Evolutionary conservation across 2,888 invertebrate genomes (phyloP).

Genomic region (Drosophila koepferae): DNA sequence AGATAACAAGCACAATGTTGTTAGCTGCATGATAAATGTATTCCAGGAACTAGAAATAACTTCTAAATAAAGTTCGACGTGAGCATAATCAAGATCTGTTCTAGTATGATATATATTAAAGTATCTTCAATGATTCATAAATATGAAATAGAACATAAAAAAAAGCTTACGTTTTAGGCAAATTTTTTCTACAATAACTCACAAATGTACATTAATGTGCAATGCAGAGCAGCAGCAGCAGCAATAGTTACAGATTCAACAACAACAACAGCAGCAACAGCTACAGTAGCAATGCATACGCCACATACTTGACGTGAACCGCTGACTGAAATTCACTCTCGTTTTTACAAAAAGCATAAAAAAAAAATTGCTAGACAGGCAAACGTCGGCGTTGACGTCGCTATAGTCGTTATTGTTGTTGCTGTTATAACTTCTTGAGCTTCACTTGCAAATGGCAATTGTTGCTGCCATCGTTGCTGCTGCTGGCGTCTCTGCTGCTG

Average conservation of each 20-base stretch:
- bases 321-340: constrained; percentile 76
- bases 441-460: constrained; percentile 57
- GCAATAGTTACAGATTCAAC: constrained; percentile 9
- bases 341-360: constrained; percentile 51
- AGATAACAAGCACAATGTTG: no score
- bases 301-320: constrained; percentile 25
- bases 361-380: constrained; percentile 60
- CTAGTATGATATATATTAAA: no score
- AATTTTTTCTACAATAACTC: no score
- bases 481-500: constrained; percentile 18
- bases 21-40: no score
- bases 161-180: no score
- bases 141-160: no score
- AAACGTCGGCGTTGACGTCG: constrained; percentile 37
- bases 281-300: neutral
- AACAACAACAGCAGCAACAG: constrained; percentile 31
- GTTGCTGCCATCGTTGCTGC: constrained; percentile 41
- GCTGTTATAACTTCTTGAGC: constrained; percentile 65
- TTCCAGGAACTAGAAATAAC: no score
- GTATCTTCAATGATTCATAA: no score
- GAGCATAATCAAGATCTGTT: no score
- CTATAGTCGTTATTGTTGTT: constrained; percentile 16
- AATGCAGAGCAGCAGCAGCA: neutral
- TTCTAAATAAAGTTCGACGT: no score
- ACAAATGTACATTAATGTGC: no score